Evolutionary conservation across 2,113 vertebrate genomes (phyloP).

Genomic region (Antechinus flavipes): DNA sequence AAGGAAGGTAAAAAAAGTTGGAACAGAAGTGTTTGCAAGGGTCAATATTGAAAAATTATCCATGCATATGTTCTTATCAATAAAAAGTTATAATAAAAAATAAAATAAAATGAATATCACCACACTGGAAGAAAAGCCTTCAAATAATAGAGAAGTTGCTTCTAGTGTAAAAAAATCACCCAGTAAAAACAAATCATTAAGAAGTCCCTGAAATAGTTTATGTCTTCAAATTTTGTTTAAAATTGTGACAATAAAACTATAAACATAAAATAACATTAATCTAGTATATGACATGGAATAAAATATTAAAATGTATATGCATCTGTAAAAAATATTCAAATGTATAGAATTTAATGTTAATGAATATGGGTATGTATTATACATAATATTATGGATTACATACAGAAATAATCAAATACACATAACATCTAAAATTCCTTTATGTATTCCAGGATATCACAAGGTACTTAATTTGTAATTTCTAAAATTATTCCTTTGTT

Average conservation of each 20-base stretch:
- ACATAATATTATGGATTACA: neutral
- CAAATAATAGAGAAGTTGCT: conserved; percentile 15
- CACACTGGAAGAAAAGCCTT: neutral
- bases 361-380: neutral
- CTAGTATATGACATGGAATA: neutral
- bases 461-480: neutral
- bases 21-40: no score
- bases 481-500: neutral
- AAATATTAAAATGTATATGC: neutral
- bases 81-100: no score
- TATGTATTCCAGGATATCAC: neutral
- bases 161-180: neutral
- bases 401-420: neutral
- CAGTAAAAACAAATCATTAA: conserved; percentile 4
- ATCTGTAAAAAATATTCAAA: neutral
- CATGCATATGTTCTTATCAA: no score
- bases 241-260: neutral
- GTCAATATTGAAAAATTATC: no score
- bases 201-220: neutral
- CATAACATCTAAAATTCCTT: neutral
- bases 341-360: neutral
- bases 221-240: neutral
- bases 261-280: neutral
- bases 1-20: no score
- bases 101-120: neutral